Conservation (phyloP, 2,113 vertebrate species). For the Microtus richardsoni region DNA sequence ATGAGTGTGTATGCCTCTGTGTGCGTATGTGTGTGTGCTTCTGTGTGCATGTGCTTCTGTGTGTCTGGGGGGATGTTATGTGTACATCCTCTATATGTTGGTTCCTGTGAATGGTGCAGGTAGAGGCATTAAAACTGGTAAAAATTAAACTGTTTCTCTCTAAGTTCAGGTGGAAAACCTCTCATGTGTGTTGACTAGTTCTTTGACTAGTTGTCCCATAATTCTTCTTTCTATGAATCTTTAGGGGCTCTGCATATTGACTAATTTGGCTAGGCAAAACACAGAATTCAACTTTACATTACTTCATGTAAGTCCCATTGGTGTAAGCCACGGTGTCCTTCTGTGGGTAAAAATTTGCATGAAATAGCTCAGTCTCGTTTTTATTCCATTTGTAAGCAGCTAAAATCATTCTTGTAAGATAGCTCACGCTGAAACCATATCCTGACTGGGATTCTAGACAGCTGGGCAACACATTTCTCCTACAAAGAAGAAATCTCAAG, state of each 20-base stretch:
- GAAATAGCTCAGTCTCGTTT: conserved; percentile 50
- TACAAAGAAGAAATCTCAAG: conserved; percentile 83
- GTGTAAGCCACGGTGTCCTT: conserved; percentile 9
- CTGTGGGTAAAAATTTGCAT: conserved; percentile 45
- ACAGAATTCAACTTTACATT: conserved; percentile 12
- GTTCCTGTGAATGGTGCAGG: not conserved
- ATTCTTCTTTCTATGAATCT: conserved; percentile 52
- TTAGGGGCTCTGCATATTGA: not conserved
- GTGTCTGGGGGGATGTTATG: not conserved
- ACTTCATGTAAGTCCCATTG: not conserved
- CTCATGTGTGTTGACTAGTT: conserved; percentile 5
- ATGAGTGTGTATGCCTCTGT: not conserved
- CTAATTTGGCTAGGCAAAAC: not conserved
- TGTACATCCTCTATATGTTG: not conserved
- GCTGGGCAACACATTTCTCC: conserved; percentile 81
- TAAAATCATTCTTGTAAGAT: conserved; percentile 76
- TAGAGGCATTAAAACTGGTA: conserved; percentile 23
- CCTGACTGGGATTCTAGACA: conserved; percentile 83
- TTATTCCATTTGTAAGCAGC: conserved; percentile 71
- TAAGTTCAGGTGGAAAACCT: not conserved
- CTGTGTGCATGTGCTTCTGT: not conserved
- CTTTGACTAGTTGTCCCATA: not conserved
- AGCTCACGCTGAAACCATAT: conserved; percentile 76
- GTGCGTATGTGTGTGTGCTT: not conserved
- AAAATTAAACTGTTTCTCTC: not conserved